Base-by-base conservation (phyloP, 2,888 invertebrate genomes). In the Nomada fabriciana region DNA sequence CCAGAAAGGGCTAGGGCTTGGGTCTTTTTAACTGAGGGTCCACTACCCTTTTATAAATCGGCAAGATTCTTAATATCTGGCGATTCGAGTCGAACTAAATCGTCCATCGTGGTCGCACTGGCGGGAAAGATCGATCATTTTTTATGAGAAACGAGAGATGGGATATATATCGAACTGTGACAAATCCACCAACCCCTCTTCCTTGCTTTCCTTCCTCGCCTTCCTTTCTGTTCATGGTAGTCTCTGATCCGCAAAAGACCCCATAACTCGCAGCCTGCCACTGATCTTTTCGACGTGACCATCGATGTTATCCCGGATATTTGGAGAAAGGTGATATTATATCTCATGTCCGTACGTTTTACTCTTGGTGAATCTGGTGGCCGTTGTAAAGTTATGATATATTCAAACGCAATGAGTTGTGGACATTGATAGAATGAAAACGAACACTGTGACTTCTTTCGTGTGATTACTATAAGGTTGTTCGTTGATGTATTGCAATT, bases 121-220 rank as follows among this genome's bases (percentile, higher is more conserved):
- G 59, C 60, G 77, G 73, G 63, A 43, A 65, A 85, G 87, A 90
- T 90, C 90, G 86, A 90, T 90, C 90, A 90, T 90, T 90, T 90
- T 90, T 90, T 90, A 90, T 90, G 86, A 90, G 90, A 78, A 80
- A 82, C 74, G 74, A 70, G 76, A 81, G 79, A 78, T 68, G 68
- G 70, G 73, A 73, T 82, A 80, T 84, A 86, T 70, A 73, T 79
- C 64, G 71, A 59, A 23, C 52, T 71, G 72, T 79, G 86, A 86
- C 86, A 86, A 86, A 86, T 86, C 86, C 80, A 77, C 59, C 78
- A 57, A 29, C 72, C 57, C 59, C 63, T 20, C 52, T 74, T 63
- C 75, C 65, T 64, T 68, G 64, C 55, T 59, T 74, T 64, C 64
- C 76, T 63, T 53, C 52, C 52, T 57, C 63, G 55, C 47, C 61